These are phyloP conservation scores for Trematomus loennbergii DNA, from an alignment of 2,113 vertebrate genomes.

Conservation along the genomic window DNA sequence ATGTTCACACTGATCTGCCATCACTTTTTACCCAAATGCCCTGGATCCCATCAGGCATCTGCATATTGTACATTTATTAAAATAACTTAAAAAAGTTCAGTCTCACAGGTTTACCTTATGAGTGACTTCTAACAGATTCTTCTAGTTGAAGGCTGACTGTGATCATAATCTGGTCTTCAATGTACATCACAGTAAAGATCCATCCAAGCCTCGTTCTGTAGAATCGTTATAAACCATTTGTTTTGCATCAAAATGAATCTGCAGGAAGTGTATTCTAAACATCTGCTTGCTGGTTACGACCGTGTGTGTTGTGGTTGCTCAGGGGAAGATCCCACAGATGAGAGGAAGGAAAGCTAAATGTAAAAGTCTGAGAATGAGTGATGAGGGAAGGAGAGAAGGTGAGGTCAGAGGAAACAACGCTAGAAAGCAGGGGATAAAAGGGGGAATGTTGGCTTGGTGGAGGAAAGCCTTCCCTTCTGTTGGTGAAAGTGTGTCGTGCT, in stretches of 20 bases:
- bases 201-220: too few species aligned
- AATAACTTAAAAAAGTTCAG: background rate
- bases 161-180: too few species aligned
- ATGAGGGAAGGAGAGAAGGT: background rate
- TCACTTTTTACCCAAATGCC: background rate
- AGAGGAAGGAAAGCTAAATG: background rate
- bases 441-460: background rate
- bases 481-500: background rate
- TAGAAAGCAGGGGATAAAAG: background rate
- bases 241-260: background rate
- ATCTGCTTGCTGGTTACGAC: background rate
- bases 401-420: slow-evolving; percentile 11
- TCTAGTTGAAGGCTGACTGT: too few species aligned
- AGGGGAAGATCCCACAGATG: background rate
- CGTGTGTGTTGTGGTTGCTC: background rate
- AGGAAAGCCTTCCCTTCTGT: background rate
- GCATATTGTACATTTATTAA: background rate
- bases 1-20: background rate
- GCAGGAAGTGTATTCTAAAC: background rate
- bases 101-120: background rate
- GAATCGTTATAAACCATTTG: background rate
- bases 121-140: background rate
- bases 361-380: too few species aligned
- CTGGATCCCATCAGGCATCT: background rate
- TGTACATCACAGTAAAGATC: too few species aligned